Evolutionary conservation across 92 coral and sea anemone genomes (phyloP), one percentile per base, ranked within the genome.

Genomic region (Galaxea fascicularis): DNA sequence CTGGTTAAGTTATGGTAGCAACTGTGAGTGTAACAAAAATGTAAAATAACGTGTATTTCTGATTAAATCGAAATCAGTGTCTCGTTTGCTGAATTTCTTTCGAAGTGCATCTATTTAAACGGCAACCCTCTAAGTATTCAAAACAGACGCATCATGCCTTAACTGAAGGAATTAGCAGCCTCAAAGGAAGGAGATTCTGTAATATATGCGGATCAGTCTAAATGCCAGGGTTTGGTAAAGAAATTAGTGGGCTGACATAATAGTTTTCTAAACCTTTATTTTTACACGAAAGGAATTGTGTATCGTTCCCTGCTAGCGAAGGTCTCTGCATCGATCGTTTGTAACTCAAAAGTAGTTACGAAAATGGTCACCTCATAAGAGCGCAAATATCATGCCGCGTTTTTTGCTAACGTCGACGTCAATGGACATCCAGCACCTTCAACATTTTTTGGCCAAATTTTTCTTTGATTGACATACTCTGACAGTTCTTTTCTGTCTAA

Each of bases 21-120:
- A 17, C 56, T 24, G 74, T 27, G 35, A n/a, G 47, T 52, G 74
- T 18, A 65, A 65, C 60, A 29, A 46, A 78, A 66, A 67, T 79
- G 84, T 79, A 79, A 79, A 51, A 65, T 79, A 47, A 29, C 58
- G 21, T 46, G n/a, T 51, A n/a, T 65, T 65, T n/a, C 74, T 47
- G 63, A 79, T 65, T 79, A 79, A 60, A 79, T 35, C 81, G 58
- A 51, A 66, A 44, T 31, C 66, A 10, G 66, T 60, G 29, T 16
- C 58, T 60, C 27, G 16, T 10, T 45, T 5, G 24, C 25, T 51
- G 56, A 15, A 27, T 41, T 76, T 73, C 57, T 72, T 72, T 49
- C 41, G 15, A 65, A 65, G 15, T 65, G 39, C 45, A 28, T 65
- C 41, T 65, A 27, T 65, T 65, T 30, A 28, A 60, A 65, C 27